Evolutionary conservation across 2,797 vertebrate species (phyloP).

Genomic region (Netta rufina): DNA sequence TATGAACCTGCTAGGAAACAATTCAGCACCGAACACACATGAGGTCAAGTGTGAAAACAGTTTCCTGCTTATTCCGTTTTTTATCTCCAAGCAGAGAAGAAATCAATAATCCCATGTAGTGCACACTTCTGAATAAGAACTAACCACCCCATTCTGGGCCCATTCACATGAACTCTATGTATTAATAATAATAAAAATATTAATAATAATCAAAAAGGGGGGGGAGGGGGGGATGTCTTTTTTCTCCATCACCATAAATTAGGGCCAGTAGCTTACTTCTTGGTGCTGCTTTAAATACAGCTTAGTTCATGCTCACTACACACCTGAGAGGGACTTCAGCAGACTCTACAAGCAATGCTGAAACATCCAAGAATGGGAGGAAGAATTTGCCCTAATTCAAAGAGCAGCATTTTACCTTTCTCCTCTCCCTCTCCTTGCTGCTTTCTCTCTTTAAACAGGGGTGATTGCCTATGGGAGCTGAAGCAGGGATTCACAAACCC

Average conservation of each 20-base stretch:
- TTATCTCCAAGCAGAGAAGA: slow-evolving; percentile 44
- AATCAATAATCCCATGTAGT: slow-evolving; percentile 49
- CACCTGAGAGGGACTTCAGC: background rate
- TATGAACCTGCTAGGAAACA: slow-evolving; percentile 35
- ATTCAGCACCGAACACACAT: slow-evolving; percentile 12
- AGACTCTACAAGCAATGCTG: background rate
- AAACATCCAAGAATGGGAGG: background rate
- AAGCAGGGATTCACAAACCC: background rate
- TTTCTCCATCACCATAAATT: background rate
- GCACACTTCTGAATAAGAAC: slow-evolving; percentile 50
- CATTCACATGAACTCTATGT: background rate
- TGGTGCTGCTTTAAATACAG: background rate
- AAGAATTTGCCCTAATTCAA: background rate
- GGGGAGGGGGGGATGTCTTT: background rate
- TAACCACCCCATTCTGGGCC: slow-evolving; percentile 9
- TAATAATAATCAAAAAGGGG: no score
- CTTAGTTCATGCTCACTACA: background rate
- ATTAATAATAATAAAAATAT: background rate
- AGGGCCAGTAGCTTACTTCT: background rate
- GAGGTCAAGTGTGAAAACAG: slow-evolving; percentile 55
- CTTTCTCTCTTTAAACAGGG: background rate
- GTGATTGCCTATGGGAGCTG: background rate
- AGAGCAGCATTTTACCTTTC: background rate
- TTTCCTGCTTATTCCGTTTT: slow-evolving; percentile 40
- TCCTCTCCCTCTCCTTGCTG: background rate